Evolutionary conservation across 1,140 invertebrate genomes (phyloP), one percentile per base, ranked within the genome.

Genomic region (Trachymyrmex septentrionalis): DNA sequence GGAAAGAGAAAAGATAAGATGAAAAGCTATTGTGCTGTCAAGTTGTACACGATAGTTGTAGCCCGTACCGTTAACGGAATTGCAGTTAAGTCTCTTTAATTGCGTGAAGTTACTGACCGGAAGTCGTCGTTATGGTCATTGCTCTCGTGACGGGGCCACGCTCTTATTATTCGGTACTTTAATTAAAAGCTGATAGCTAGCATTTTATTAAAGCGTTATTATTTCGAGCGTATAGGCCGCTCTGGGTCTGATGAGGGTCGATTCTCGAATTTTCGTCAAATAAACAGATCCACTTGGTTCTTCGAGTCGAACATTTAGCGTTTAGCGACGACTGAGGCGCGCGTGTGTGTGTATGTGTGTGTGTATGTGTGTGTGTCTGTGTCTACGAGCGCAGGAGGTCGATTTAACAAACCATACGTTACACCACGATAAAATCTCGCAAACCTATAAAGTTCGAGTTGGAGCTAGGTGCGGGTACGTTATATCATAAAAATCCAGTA

Each of bases 361-460:
- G 71, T 24, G 27, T 12, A 38, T 55, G 27, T 12, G 50, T 48
- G 50, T 16, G 88, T 89, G 86, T 61, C n/a, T 14, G 86, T 66
- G 55, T 86, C 71, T 66, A 75, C 55, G 57, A 34, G 27, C 77
- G 87, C 81, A 82, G 48, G 72, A 86, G 84, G 90, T 92, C 93
- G 94, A 95, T 95, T 95, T 95, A 95, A 95, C 94, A 95, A 95
- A 95, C 93, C 94, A 94, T 95, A 95, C 94, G 93, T 95, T 95
- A 95, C 92, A 92, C 92, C 88, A 91, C 93, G 95, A 95, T 95
- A 95, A 95, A 95, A 95, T 95, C 95, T 94, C 90, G 80, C 93
- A 94, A 95, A 94, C 93, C 94, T 94, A 94, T 95, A 95, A 95
- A 95, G 92, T 94, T 93, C 80, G 91, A 91, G 85, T 69, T 59